Evolutionary conservation across 2,797 vertebrate genomes (phyloP), one percentile per base, ranked within the genome.

Genomic region (Anableps anableps): DNA sequence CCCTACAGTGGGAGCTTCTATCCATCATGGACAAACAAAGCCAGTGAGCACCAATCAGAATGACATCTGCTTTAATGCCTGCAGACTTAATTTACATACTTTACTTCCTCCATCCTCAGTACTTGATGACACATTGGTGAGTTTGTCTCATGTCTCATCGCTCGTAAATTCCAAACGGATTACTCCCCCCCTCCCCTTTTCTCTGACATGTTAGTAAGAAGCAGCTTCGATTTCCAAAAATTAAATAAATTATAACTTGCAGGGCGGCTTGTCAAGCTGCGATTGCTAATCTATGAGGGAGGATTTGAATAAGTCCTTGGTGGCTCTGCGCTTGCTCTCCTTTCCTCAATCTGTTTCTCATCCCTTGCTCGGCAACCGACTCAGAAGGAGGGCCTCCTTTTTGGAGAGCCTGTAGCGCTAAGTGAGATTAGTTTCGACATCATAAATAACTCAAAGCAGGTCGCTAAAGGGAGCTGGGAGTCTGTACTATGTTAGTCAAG

Each of bases 291-390:
- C 95, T 96, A 94, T 85, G 94, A 95, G 92, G 88, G 92, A 91
- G 95, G 95, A 96, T 96, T 96, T 96, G 94, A 96, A 96, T 96
- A 96, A 95, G 84, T 95, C 94, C 92, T 95, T 58, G 84, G 91
- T 91, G 88, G 90, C 90, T 88, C 85, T 36, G 86, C 76, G 23
- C 86, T 85, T 90, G 86, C 92, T 88, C 88, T 88, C 82, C 77
- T 79, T 87, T 90, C 80, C 92, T 92, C 92, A 92, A 88, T 93
- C 88, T 90, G 90, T 83, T 89, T 66, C 94, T 92, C 91, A 93
- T 93, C 93, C 93, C 88, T 91, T 92, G 75, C 93, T 92, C 88
- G 78, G 85, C 90, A 78, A 83, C 79, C 82, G 77, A 83, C 93
- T 90, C 83, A 86, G 92, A 93, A 94, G 93, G 92, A 94, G 93